Evolutionary conservation across 2,888 invertebrate species (phyloP).

Genomic region (Papilio elwesi): DNA sequence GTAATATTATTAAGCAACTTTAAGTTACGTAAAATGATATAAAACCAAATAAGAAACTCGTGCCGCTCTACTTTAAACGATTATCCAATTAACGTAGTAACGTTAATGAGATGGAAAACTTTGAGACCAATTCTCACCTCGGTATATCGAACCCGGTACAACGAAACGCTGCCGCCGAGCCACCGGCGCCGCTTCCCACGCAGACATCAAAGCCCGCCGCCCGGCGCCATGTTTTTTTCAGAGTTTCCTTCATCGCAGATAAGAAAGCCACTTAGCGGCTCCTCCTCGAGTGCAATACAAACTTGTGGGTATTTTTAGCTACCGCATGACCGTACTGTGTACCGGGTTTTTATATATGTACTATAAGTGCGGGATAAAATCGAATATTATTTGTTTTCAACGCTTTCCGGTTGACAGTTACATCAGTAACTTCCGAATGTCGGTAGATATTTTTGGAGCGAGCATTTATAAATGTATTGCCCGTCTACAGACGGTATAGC

Average conservation of each 20-base stretch:
- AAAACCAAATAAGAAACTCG: too few relatives aligned
- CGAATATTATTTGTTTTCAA: conserved; percentile 5
- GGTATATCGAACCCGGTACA: background rate
- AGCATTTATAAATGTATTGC: background rate
- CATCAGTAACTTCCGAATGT: background rate
- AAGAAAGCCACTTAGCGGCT: conserved; percentile 48
- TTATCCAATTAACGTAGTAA: background rate
- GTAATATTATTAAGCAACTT: too few relatives aligned
- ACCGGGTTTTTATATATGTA: background rate
- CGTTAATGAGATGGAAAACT: conserved; percentile 14
- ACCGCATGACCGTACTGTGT: conserved; percentile 14
- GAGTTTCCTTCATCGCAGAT: conserved; percentile 46
- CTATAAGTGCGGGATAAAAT: background rate
- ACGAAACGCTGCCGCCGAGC: background rate
- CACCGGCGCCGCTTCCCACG: conserved; percentile 15
- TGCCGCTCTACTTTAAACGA: conserved; percentile 5
- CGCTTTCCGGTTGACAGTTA: background rate
- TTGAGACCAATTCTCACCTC: conserved; percentile 23
- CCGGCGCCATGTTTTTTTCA: conserved; percentile 50
- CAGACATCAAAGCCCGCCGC: conserved; percentile 47
- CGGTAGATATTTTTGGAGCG: background rate
- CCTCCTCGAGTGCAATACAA: conserved; percentile 49
- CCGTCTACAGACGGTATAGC: background rate
- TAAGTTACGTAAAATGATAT: too few relatives aligned
- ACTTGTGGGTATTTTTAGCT: conserved; percentile 49